Conservation (phyloP, 35 echinoderm and acorn worm species). For the Stichopus chloronotus region DNA sequence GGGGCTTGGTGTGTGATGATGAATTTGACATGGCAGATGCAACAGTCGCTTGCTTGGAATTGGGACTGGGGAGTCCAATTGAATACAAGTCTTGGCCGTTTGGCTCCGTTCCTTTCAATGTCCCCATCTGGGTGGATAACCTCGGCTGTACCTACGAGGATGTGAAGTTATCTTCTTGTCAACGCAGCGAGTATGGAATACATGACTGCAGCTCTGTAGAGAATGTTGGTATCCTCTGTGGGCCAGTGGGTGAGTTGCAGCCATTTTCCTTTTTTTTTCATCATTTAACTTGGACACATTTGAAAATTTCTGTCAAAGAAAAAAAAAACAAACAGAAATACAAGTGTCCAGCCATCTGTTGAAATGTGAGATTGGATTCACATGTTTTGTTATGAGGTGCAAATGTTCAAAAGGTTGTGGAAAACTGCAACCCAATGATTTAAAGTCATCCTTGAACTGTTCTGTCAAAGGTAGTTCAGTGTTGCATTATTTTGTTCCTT, state of each 20-base stretch:
- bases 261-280: neutral
- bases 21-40: slow-evolving; percentile 29
- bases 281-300: neutral
- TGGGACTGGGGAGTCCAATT: slow-evolving; percentile 36
- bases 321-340: neutral
- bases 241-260: neutral
- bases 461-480: too few species aligned
- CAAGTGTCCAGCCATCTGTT: too few species aligned
- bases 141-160: neutral
- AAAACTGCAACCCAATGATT: too few species aligned
- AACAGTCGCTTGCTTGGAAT: slow-evolving; percentile 32
- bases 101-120: neutral
- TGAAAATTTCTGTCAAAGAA: neutral
- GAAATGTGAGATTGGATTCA: too few species aligned
- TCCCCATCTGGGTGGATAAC: slow-evolving; percentile 20
- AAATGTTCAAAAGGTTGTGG: too few species aligned
- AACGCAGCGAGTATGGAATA: neutral
- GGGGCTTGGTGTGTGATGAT: slow-evolving; percentile 61
- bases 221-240: slow-evolving; percentile 44
- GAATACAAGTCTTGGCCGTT: slow-evolving; percentile 17
- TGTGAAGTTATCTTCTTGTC: neutral
- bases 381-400: too few species aligned
- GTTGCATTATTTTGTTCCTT: too few species aligned
- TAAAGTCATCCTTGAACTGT: too few species aligned
- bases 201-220: slow-evolving; percentile 23